phyloP scores from a whole-genome alignment of 2,113 vertebrate species.

The cattle (Bos taurus) region ARS-UCD2.0 NC_037348.1:49350501-49351000 shows the following conservation, averaged over 20 bases:
- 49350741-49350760: neutral
- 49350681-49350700: neutral
- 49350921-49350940: neutral
- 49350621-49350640: neutral
- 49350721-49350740: neutral
- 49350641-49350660: neutral
- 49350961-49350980: slow-evolving; percentile 23
- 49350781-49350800: neutral
- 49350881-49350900: neutral
- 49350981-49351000: neutral
- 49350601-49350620: neutral
- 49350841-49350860: neutral
- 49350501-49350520: neutral
- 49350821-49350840: neutral
- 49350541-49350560: neutral
- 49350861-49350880: neutral
- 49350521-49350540: neutral
- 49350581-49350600: neutral
- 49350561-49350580: neutral
- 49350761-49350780: neutral
- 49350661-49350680: neutral
- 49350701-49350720: neutral
- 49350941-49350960: neutral
- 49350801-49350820: neutral
- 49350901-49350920: neutral